Evolutionary conservation across 1,140 invertebrate species (phyloP).

Genomic region (Dysdera silvatica): DNA sequence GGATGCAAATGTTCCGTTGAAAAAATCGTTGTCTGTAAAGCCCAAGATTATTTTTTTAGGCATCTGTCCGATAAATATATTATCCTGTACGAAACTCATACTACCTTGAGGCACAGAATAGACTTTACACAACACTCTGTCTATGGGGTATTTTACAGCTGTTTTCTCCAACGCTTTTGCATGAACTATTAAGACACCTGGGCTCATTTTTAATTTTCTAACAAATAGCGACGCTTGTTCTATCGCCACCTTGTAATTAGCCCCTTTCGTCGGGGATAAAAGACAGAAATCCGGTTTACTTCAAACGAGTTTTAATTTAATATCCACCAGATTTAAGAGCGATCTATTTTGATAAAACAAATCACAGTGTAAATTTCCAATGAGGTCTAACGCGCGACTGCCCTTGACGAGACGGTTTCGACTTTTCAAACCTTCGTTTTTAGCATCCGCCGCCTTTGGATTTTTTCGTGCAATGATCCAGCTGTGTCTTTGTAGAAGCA

Average conservation of each 20-base stretch:
- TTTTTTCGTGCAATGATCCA: background rate
- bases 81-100: too few relatives aligned
- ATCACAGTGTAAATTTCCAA: background rate
- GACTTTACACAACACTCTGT: background rate
- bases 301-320: slow-evolving; percentile 7
- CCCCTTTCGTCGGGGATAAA: background rate
- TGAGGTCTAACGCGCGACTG: background rate
- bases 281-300: slow-evolving; percentile 15
- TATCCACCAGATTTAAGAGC: slow-evolving; percentile 4
- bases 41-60: too few relatives aligned
- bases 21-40: too few relatives aligned
- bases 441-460: background rate
- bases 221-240: background rate
- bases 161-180: slow-evolving; percentile 7
- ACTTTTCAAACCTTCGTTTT: background rate
- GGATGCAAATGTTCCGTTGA: too few relatives aligned
- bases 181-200: background rate
- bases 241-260: background rate
- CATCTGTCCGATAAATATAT: too few relatives aligned
- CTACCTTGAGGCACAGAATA: too few relatives aligned
- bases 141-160: slow-evolving; percentile 1
- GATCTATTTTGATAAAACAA: slow-evolving; percentile 1
- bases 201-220: background rate
- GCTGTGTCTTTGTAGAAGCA: slow-evolving; percentile 7
- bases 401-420: too few relatives aligned